Conservation (phyloP, 2,797 vertebrate species). For the Falco biarmicus region DNA sequence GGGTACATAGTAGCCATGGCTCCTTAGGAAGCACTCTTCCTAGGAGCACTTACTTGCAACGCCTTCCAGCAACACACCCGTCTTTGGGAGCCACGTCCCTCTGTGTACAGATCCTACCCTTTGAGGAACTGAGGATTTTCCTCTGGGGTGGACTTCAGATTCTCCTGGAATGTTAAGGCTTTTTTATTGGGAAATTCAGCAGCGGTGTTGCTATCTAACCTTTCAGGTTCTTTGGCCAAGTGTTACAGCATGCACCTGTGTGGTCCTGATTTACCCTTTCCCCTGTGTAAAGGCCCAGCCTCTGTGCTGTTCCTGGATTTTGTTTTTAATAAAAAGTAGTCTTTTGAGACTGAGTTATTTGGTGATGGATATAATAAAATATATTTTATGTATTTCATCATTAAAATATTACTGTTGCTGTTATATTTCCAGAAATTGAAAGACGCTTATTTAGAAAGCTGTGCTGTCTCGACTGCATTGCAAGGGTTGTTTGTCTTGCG, state of each 20-base stretch:
- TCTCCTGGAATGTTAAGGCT: not conserved
- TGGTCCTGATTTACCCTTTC: not conserved
- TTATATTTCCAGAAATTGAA: not conserved
- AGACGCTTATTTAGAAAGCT: not conserved
- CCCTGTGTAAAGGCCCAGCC: not conserved
- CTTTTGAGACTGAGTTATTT: not conserved
- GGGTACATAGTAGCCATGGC: rapidly evolving
- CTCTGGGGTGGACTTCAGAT: not conserved
- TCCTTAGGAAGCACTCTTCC: not conserved
- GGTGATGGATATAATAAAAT: not conserved
- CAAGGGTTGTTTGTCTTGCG: not conserved
- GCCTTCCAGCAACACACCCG: not conserved
- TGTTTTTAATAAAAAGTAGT: not conserved
- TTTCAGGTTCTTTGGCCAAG: not conserved
- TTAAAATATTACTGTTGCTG: not conserved
- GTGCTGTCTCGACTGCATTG: not conserved
- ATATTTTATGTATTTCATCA: rapidly evolving
- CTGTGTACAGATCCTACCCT: not conserved
- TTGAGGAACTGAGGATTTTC: not conserved
- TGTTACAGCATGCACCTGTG: rapidly evolving
- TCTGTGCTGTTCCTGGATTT: not conserved
- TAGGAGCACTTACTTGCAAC: rapidly evolving
- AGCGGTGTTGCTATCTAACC: not conserved
- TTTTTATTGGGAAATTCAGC: not conserved
- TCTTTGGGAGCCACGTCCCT: not conserved